Percentiles rank a stretch among this genome's conserved stretches.
Conservation (phyloP, 2,113 vertebrate species). For the Zapus hudsonius region DNA sequence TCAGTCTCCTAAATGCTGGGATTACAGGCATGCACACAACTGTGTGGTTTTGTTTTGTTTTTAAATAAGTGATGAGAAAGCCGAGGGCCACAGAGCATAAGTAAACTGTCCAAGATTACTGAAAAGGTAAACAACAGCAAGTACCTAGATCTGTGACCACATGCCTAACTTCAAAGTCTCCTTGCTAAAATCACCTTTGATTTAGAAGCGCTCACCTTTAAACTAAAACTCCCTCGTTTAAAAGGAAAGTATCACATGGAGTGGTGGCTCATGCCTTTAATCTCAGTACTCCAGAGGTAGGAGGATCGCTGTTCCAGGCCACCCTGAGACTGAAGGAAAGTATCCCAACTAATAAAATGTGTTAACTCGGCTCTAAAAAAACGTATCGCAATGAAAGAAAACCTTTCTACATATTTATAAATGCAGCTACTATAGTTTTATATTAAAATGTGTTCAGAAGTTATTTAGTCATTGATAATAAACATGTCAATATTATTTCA, state of each 20-base stretch:
- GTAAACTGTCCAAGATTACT: conserved; percentile 23
- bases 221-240: conserved; percentile 3
- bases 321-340: too few species aligned
- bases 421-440: neutral
- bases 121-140: neutral
- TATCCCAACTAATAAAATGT: conserved; percentile 10
- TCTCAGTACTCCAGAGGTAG: too few species aligned
- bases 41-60: too few species aligned
- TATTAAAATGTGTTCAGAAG: neutral
- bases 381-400: conserved; percentile 49
- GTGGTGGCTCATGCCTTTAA: too few species aligned
- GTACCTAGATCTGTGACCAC: neutral
- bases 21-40: neutral
- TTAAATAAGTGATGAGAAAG: neutral
- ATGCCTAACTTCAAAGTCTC: conserved; percentile 6
- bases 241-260: conserved; percentile 13
- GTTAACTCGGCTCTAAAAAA: neutral
- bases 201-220: conserved; percentile 33
- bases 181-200: neutral
- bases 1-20: neutral
- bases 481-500: conserved; percentile 32
- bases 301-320: too few species aligned
- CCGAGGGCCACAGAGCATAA: neutral
- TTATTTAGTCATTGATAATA: conserved; percentile 11
- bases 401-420: conserved; percentile 34